Evolutionary conservation across 2,888 invertebrate species (phyloP).

Genomic region (Mesorhabditis sp.): DNA sequence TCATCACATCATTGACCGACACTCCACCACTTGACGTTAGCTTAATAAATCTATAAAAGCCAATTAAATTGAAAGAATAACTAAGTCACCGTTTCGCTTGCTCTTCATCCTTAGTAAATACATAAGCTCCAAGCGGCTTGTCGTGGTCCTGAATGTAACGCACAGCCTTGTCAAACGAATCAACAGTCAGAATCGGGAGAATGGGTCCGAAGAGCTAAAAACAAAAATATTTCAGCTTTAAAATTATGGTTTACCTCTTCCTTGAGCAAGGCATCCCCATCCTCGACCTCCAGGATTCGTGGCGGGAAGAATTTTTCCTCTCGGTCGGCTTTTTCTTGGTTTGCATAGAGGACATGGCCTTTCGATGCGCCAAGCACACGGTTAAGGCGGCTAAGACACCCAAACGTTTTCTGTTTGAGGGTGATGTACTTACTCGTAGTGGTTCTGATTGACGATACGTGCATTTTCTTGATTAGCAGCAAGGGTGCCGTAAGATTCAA

Average conservation of each 20-base stretch:
- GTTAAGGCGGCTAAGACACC: background rate
- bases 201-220: constrained; percentile 83
- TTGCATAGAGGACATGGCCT: constrained; percentile 10
- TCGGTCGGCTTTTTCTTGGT: constrained; percentile 8
- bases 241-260: constrained; percentile 10
- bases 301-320: constrained; percentile 14
- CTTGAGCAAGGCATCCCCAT: constrained; percentile 11
- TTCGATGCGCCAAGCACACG: constrained; percentile 9
- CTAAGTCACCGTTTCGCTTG: constrained; percentile 59
- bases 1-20: constrained; percentile 78
- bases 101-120: constrained; percentile 71
- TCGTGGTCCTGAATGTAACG: constrained; percentile 72
- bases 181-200: constrained; percentile 79
- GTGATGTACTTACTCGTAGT: constrained; percentile 20
- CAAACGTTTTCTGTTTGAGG: constrained; percentile 4
- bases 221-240: background rate
- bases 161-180: constrained; percentile 81
- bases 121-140: constrained; percentile 81
- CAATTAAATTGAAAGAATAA: background rate
- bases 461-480: constrained; percentile 52
- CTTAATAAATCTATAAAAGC: constrained; percentile 5
- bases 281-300: constrained; percentile 9
- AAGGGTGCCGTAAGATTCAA: constrained; percentile 36
- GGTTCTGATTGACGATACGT: constrained; percentile 22
- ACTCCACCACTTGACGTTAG: constrained; percentile 75